A percentile compares a stretch with the other conserved stretches of the same genome.
These are phyloP conservation scores for Melanaphis sacchari DNA, from an alignment of 1,140 invertebrate genomes.

Conservation along the genomic window DNA sequence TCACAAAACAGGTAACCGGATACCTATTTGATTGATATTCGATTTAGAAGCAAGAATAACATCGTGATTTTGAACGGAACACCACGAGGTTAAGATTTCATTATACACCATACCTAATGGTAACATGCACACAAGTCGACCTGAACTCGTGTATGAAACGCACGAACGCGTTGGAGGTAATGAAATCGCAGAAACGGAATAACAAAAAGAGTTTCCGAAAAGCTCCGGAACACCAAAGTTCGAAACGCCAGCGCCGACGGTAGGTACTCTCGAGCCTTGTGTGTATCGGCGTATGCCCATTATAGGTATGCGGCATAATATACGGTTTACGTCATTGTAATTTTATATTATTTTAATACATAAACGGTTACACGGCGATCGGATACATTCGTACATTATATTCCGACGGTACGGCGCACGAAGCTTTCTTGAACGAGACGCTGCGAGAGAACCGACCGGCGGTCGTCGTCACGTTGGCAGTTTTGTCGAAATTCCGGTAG, in stretches of 20 bases:
- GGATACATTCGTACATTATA: not conserved
- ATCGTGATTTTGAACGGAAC: not conserved
- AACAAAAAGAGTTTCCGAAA: too few relatives aligned
- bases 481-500: slow-evolving; percentile 56
- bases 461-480: slow-evolving; percentile 52
- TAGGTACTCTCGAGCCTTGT: too few relatives aligned
- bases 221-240: too few relatives aligned
- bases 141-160: not conserved
- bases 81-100: not conserved
- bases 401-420: not conserved
- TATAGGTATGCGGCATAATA: too few relatives aligned
- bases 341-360: too few relatives aligned
- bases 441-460: not conserved
- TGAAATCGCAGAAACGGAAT: too few relatives aligned
- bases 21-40: slow-evolving; percentile 24
- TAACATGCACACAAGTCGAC: not conserved
- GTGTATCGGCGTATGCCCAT: too few relatives aligned
- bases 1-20: not conserved
- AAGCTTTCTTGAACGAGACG: not conserved
- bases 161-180: not conserved
- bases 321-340: too few relatives aligned
- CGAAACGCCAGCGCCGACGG: too few relatives aligned
- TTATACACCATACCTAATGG: not conserved
- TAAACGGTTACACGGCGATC: too few relatives aligned
- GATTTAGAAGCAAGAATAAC: not conserved